These are phyloP conservation scores for Drosophila hydei DNA, from an alignment of 1,140 invertebrate species.

Conservation along the genomic window DNA sequence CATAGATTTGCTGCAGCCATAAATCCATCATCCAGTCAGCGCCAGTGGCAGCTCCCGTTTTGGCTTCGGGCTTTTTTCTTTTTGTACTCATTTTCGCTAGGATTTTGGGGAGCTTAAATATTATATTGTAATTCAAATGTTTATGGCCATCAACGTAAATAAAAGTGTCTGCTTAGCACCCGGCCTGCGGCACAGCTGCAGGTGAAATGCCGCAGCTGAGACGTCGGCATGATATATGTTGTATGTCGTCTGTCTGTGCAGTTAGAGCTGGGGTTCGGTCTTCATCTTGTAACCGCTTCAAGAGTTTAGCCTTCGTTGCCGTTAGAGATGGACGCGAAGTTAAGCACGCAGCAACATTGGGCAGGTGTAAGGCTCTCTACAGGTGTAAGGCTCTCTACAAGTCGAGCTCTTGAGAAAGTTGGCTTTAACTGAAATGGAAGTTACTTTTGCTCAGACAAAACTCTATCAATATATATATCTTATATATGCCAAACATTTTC, in stretches of 20 bases:
- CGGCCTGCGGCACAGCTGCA: slow-evolving; percentile 8
- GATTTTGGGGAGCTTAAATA: slow-evolving; percentile 60
- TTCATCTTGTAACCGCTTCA: not conserved
- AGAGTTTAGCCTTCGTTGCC: not conserved
- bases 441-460: too few relatives aligned
- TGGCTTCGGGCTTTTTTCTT: slow-evolving; percentile 37
- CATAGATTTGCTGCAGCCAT: slow-evolving; percentile 76
- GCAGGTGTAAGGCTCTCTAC: too few relatives aligned
- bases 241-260: slow-evolving; percentile 10
- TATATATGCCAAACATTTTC: too few relatives aligned
- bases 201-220: slow-evolving; percentile 26
- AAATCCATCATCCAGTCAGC: slow-evolving; percentile 62
- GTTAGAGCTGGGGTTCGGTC: not conserved
- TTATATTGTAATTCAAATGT: slow-evolving; percentile 83
- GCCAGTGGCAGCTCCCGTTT: slow-evolving; percentile 1
- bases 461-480: too few relatives aligned
- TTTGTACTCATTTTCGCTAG: not conserved
- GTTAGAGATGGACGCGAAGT: not conserved
- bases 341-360: not conserved
- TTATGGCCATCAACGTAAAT: slow-evolving; percentile 81
- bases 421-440: too few relatives aligned
- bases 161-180: slow-evolving; percentile 75
- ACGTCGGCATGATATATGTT: slow-evolving; percentile 12
- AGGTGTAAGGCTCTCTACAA: too few relatives aligned
- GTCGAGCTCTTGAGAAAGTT: too few relatives aligned